Evolutionary conservation across 2,888 invertebrate genomes (phyloP), one percentile per base, ranked within the genome.

Genomic region (Uloborus plumipes): DNA sequence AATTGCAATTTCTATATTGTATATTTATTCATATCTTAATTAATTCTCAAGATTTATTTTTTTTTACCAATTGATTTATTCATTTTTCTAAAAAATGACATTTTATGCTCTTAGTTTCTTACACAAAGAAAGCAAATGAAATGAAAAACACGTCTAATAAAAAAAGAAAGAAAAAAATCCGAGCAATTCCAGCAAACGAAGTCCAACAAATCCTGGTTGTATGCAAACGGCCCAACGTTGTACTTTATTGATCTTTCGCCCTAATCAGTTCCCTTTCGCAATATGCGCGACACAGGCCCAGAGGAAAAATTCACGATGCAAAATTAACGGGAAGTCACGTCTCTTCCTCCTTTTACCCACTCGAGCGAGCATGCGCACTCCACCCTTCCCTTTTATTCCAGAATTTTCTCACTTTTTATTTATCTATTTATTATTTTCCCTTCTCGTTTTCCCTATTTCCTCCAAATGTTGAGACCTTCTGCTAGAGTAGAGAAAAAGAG

Each of bases 241-340:
- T 31, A 47, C 71, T 39, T 71, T 78, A 78, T 78, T 78, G 78
- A 78, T 78, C 78, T 70, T 64, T 51, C 55, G n/a, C 16, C 61
- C 79, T 80, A 80, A 80, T 80, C 73, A 80, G 79, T 73, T 62
- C 79, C 69, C 31, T 73, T 79, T 74, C 73, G 79, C 67, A 73
- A 80, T 74, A 80, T 80, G 73, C 79, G 73, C 78, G 71, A 59
- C 78, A 78, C 67, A 73, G 69, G 79, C 79, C 73, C 79, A 69
- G 71, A 71, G 77, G 79, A 73, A 80, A 80, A 80, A 80, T 80
- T 67, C 58, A 20, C 73, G 71, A 73, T 61, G 73, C 62, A 61
- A 80, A 80, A 80, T 80, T 80, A 80, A 80, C 79, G 79, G 79
- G 69, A 80, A 80, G 79, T 80, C 79, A 80, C 79, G 79, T 80